Conservation (phyloP, 2,888 invertebrate species). For the Caenorhabditis virilis region DNA sequence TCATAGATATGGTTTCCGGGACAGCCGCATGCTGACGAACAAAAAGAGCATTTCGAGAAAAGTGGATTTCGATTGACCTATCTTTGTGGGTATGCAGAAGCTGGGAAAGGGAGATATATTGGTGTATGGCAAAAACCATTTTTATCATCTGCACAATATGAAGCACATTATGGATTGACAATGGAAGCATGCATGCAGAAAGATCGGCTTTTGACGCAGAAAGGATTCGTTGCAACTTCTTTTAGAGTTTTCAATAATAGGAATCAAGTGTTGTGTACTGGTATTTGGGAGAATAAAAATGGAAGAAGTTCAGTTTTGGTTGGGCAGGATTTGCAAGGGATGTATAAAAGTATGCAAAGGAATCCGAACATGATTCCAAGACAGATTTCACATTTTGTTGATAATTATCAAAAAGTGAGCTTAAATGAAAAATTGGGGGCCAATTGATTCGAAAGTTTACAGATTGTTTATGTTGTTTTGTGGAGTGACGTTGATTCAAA, state of each 20-base stretch:
- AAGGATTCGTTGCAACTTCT: slow-evolving; percentile 61
- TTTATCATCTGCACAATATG: slow-evolving; percentile 53
- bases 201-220: slow-evolving; percentile 47
- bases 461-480: slow-evolving; percentile 58
- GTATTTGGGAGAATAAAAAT: slow-evolving; percentile 65
- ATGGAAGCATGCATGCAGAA: slow-evolving; percentile 61
- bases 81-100: slow-evolving; percentile 64
- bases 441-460: slow-evolving; percentile 4
- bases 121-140: slow-evolving; percentile 66
- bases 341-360: slow-evolving; percentile 45
- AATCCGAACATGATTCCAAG: slow-evolving; percentile 54
- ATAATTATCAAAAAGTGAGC: slow-evolving; percentile 45
- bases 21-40: slow-evolving; percentile 61
- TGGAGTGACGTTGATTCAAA: slow-evolving; percentile 64
- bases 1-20: slow-evolving; percentile 68
- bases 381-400: slow-evolving; percentile 61
- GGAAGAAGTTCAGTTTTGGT: slow-evolving; percentile 59
- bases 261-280: slow-evolving; percentile 63
- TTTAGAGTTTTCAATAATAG: slow-evolving; percentile 63
- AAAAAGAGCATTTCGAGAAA: slow-evolving; percentile 57
- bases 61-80: slow-evolving; percentile 61
- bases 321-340: slow-evolving; percentile 52
- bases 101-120: slow-evolving; percentile 56
- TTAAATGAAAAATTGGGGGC: not conserved
- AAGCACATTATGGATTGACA: slow-evolving; percentile 66